Conservation (phyloP, 2,888 invertebrate genomes). For the Epistrophella euchroma region DNA sequence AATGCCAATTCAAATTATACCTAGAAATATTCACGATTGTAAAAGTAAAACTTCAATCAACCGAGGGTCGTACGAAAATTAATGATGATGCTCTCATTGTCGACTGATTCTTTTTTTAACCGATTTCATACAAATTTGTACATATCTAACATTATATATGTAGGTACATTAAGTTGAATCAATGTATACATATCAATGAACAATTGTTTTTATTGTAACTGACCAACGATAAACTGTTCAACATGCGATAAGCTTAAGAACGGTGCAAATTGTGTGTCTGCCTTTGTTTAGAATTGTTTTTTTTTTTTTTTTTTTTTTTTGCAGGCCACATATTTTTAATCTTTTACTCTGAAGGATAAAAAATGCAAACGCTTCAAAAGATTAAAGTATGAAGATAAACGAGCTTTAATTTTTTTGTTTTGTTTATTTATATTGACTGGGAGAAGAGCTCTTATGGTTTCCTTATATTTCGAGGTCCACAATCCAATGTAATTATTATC, state of each 20-base stretch:
- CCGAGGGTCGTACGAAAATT: no score
- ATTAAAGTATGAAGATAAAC: background rate
- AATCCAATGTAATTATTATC: background rate
- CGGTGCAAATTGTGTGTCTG: background rate
- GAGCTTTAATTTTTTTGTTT: slow-evolving; percentile 17
- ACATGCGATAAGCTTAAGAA: background rate
- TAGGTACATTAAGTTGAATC: no score
- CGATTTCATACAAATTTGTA: no score
- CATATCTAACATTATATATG: no score
- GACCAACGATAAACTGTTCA: background rate
- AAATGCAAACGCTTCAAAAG: background rate
- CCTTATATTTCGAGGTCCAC: background rate
- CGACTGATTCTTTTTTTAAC: no score
- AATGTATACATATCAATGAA: no score
- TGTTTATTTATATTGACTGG: background rate
- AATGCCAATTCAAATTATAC: background rate
- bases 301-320: background rate
- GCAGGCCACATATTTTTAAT: background rate
- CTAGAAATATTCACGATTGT: background rate
- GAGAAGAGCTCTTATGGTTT: background rate
- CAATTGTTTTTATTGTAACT: background rate
- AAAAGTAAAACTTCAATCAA: no score
- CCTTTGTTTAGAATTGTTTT: background rate
- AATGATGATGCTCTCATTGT: no score
- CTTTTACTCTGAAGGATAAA: background rate